Evolutionary conservation across 2,797 vertebrate species (phyloP).

Genomic region (Rhinichthys osculus): DNA sequence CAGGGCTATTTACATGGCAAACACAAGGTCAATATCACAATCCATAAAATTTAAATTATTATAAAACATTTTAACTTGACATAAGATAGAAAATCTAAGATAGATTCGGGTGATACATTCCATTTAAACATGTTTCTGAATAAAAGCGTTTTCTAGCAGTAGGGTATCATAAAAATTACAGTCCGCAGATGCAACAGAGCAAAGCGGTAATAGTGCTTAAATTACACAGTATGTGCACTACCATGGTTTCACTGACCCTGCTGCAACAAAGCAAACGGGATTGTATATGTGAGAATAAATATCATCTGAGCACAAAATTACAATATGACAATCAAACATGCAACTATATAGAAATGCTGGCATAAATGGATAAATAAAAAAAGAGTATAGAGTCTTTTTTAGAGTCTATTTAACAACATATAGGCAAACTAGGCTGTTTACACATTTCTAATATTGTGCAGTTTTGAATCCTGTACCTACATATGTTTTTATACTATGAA

Average conservation of each 20-base stretch:
- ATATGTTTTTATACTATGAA: background rate
- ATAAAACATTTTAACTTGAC: too few species aligned
- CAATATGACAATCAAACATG: slow-evolving; percentile 3
- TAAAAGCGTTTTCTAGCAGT: too few species aligned
- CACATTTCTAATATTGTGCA: background rate
- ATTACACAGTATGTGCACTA: background rate
- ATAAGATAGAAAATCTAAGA: too few species aligned
- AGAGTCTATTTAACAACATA: background rate
- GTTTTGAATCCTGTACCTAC: background rate
- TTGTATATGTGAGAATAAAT: background rate
- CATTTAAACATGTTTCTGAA: too few species aligned
- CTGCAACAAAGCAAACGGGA: background rate
- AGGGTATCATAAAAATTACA: too few species aligned
- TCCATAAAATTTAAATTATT: too few species aligned
- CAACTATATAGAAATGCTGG: background rate
- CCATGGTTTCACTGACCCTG: background rate
- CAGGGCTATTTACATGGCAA: too few species aligned
- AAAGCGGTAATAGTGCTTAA: background rate
- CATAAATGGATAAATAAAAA: background rate
- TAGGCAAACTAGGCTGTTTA: background rate
- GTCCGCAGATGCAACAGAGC: background rate
- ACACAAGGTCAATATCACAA: too few species aligned
- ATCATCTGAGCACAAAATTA: background rate
- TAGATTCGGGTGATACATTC: too few species aligned
- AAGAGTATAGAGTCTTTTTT: background rate